phyloP scores from a whole-genome alignment of 1,140 invertebrate species.

The Drosophila pachea region DNA sequence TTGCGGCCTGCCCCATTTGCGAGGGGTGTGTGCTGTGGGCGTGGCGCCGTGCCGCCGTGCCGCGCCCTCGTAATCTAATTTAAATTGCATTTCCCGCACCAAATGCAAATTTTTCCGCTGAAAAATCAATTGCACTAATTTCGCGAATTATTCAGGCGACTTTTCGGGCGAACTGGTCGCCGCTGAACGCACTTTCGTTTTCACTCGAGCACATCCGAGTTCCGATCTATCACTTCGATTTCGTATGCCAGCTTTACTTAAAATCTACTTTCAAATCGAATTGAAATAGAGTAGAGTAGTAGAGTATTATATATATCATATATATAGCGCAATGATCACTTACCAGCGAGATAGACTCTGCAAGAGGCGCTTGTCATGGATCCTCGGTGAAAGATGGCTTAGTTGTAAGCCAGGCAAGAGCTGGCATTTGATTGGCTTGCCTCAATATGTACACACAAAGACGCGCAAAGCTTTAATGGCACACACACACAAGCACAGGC shows the following conservation, averaged over 20 bases:
- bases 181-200: constrained; percentile 38
- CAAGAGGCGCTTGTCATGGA: not conserved
- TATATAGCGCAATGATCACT: not conserved
- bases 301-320: no score
- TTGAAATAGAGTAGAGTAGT: no score
- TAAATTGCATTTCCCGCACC: constrained; percentile 50
- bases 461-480: constrained; percentile 33
- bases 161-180: constrained; percentile 29
- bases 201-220: not conserved
- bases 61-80: constrained; percentile 40
- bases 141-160: constrained; percentile 22
- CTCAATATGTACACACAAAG: constrained; percentile 23
- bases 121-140: constrained; percentile 63
- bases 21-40: constrained; percentile 21
- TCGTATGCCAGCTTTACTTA: no score
- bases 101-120: constrained; percentile 34
- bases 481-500: not conserved
- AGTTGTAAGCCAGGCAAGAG: constrained; percentile 46
- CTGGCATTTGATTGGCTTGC: constrained; percentile 38
- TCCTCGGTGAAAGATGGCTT: no score
- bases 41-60: constrained; percentile 4
- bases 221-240: no score
- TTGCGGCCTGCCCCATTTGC: constrained; percentile 18
- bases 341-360: constrained; percentile 46
- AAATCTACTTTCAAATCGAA: no score